Evolutionary conservation across 2,797 vertebrate genomes (phyloP).

Genomic region (Spondyliosoma cantharus): DNA sequence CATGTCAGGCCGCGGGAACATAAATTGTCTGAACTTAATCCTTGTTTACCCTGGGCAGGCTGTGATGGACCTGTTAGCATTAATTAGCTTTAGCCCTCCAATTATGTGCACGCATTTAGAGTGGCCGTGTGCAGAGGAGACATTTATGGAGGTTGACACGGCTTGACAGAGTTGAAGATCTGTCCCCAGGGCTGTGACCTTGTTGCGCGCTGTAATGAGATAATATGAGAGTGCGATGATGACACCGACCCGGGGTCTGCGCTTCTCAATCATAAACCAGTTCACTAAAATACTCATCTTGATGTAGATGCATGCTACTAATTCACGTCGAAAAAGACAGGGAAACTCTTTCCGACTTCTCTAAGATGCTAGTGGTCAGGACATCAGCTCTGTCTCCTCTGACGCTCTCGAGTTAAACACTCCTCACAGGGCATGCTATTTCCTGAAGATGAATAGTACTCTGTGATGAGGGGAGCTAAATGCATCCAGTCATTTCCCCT

Average conservation of each 20-base stretch:
- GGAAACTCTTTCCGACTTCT: conserved; percentile 15
- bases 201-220: conserved; percentile 57
- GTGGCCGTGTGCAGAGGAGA: conserved; percentile 53
- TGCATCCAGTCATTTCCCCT: conserved; percentile 77
- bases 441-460: conserved; percentile 75
- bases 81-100: conserved; percentile 76
- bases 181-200: conserved; percentile 59
- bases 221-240: conserved; percentile 52
- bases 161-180: conserved; percentile 69
- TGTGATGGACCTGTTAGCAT: conserved; percentile 72
- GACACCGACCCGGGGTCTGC: conserved; percentile 54
- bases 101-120: conserved; percentile 45
- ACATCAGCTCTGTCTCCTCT: conserved; percentile 52
- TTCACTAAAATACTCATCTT: conserved; percentile 21
- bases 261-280: conserved; percentile 28
- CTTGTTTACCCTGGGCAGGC: conserved; percentile 60
- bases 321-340: background rate
- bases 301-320: background rate
- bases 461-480: conserved; percentile 77
- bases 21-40: conserved; percentile 53
- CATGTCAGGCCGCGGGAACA: conserved; percentile 40
- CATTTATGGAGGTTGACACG: conserved; percentile 74
- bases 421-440: conserved; percentile 66
- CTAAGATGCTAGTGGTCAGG: conserved; percentile 51
- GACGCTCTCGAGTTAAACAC: conserved; percentile 70